Base-by-base conservation (phyloP, 2,113 vertebrate genomes). In the Atrichornis clamosus region DNA sequence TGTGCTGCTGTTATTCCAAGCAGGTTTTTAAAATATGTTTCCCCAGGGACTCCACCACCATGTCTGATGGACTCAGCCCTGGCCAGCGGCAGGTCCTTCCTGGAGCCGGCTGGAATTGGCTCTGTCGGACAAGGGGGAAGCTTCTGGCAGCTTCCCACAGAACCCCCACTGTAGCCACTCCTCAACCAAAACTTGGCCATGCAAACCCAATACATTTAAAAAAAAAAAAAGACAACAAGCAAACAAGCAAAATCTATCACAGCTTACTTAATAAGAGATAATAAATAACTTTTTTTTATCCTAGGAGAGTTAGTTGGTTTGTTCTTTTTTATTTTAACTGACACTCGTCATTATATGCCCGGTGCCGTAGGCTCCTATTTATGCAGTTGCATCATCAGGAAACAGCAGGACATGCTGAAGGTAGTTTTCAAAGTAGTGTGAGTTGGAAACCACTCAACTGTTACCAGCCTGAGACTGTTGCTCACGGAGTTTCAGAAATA, bases 21-120 rank as follows among this genome's bases (percentile, higher is more conserved):
- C n/a, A 53, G 23, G 13, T 73, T 53, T 19, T 52, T 32, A 15
- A 59, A 26, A 30, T 30, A 2, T 10, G 8, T 41, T 53, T 47
- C 12, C 15, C 39, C 7, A 39, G 52, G 62, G 52, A 17, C 39
- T 19, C 30, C 27, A 47, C 21, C n/a, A 23, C 12, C 24, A 11
- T 23, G 4, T 5, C 8, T 27, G 74, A 41, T 35, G 6, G 35
- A 26, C 27, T 77, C 30, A 16, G 14, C 39, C n/a, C 30, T 32
- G 18, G 39, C n/a, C n/a, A 20, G 67, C 2, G 5, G 52, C 1
- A 1, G 8, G 6, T 28, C 12, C 33, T 3, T 11, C 33, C 60
- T 79, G 8, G 20, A 46, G 39, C 33, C 3, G 3, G 10, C 19
- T 65, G 59, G 59, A 41, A 15, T 26, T 52, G 44, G 9, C 16